Base-by-base conservation (phyloP, 1,140 invertebrate genomes). In the Heterodera schachtii region DNA sequence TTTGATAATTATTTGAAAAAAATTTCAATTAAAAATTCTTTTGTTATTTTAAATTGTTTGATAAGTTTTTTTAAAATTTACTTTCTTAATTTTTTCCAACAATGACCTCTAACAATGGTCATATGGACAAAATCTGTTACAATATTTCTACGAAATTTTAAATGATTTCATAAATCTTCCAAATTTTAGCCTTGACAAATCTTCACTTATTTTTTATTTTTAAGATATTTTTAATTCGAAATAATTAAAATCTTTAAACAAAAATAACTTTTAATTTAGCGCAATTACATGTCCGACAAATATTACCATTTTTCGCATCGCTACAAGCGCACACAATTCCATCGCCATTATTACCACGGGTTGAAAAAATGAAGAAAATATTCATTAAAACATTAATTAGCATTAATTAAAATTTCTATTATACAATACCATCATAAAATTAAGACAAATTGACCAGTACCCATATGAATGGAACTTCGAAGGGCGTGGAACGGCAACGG, bases 321-420 rank as follows among this genome's bases (percentile, higher is more conserved):
- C n/a, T 78, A 78, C 60, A 78, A 70, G 70, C 76, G 76, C 31
- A 78, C 76, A 3, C 76, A 78, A 44, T 78, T 78, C 49, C 76
- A 78, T n/a, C 76, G 76, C 3, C 76, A 78, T 46, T 78, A 78
- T 46, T 78, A 78, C 11, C 76, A 78, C 31, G 76, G 76, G 76
- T 78, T 78, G 13, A 43, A 46, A 31, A 31, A 31, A 31, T 31
- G 31, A 31, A 31, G 0, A 31, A 31, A 31, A 31, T 31, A 31
- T 31, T 31, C 31, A 31, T 31, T 31, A 31, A 31, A 49, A 13
- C n/a, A 21, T 47, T 66, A 2, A 31, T 77, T 11, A 19, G 43
- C n/a, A 60, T 57, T 60, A 76, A 44, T 75, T 31, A 66, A 66
- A 19, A 70, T 31, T 31, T 31, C 31, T 31, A 0, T 31, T 31